These are phyloP conservation scores for Ornithoptera alexandrae DNA, from an alignment of 2,888 invertebrate genomes.

Conservation along the genomic window DNA sequence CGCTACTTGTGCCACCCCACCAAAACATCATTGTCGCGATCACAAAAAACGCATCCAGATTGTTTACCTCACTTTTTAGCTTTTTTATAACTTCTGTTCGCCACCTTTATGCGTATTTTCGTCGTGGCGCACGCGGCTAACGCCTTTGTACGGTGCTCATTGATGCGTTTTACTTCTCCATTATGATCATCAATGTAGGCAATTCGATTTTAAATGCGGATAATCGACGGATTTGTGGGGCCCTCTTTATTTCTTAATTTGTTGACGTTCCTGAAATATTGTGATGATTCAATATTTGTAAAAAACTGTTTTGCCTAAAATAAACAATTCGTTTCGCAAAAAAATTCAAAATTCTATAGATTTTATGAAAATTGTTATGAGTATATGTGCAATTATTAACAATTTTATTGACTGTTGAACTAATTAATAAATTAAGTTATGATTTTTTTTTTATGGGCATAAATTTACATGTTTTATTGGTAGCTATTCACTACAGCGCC, in stretches of 20 bases:
- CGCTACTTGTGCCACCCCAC: conserved; percentile 65
- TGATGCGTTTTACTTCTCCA: conserved; percentile 63
- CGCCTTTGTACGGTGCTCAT: conserved; percentile 62
- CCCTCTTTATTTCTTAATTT: conserved; percentile 41
- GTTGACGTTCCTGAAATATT: conserved; percentile 39
- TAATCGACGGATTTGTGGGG: conserved; percentile 55
- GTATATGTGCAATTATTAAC: too few relatives aligned
- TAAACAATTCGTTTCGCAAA: too few relatives aligned
- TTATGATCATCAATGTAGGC: conserved; percentile 62
- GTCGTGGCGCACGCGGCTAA: conserved; percentile 69
- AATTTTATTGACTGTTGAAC: too few relatives aligned
- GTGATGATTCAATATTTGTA: conserved; percentile 11
- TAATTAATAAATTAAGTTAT: too few relatives aligned
- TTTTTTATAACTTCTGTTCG: conserved; percentile 72
- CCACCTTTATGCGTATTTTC: conserved; percentile 69
- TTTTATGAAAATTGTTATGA: too few relatives aligned
- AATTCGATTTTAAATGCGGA: conserved; percentile 69
- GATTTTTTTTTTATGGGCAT: too few relatives aligned
- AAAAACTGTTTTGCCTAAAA: not conserved
- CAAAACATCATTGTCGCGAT: conserved; percentile 56
- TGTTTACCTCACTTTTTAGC: conserved; percentile 79
- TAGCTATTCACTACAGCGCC: too few relatives aligned
- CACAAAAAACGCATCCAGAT: conserved; percentile 70
- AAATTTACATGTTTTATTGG: too few relatives aligned
- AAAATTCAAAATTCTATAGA: too few relatives aligned